Conservation (phyloP, 2,113 vertebrate species). For the Hippocampus abdominalis region DNA sequence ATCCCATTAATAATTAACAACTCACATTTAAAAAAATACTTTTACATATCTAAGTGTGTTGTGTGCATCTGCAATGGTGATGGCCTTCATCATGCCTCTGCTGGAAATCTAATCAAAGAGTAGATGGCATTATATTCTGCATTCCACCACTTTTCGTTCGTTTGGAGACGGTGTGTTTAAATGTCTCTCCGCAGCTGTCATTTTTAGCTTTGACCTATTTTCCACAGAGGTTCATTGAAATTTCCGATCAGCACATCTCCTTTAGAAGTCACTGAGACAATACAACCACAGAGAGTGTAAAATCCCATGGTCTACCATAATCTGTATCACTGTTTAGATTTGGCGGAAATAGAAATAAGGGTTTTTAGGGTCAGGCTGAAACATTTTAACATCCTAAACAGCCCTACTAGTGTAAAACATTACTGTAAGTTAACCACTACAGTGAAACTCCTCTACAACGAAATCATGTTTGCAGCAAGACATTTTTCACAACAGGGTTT, state of each 20-base stretch:
- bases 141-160: neutral
- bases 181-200: constrained; percentile 11
- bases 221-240: constrained; percentile 59
- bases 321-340: neutral
- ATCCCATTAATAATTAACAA: constrained; percentile 28
- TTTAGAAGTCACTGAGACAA: neutral
- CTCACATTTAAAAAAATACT: constrained; percentile 6
- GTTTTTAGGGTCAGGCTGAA: too few relatives aligned
- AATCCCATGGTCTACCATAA: neutral
- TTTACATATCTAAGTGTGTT: constrained; percentile 6
- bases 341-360: neutral
- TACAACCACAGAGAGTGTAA: neutral
- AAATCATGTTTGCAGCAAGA: too few relatives aligned
- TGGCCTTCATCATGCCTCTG: constrained; percentile 12
- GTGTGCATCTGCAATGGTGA: constrained; percentile 8
- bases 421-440: too few relatives aligned
- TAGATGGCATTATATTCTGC: neutral
- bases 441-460: too few relatives aligned
- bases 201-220: constrained; percentile 50
- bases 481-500: too few relatives aligned
- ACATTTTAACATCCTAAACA: too few relatives aligned
- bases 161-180: neutral
- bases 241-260: constrained; percentile 27
- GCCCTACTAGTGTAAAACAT: too few relatives aligned
- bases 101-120: constrained; percentile 9